These are phyloP conservation scores for Trididemnum nubilum DNA, from an alignment of 23 tunicate genomes.

Conservation along the genomic window DNA sequence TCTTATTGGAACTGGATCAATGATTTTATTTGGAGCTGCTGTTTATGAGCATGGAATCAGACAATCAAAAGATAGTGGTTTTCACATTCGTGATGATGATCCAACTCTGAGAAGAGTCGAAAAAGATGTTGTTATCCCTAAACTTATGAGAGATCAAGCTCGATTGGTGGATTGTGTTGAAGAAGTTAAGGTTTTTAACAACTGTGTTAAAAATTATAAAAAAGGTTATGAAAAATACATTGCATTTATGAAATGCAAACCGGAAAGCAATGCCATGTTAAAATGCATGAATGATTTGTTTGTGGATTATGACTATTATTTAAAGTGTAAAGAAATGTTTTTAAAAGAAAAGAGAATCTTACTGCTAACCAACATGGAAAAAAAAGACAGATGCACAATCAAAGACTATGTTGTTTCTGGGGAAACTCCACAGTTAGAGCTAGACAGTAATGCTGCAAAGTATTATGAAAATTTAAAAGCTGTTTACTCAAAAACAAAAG, in stretches of 20 bases:
- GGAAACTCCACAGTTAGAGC: neutral
- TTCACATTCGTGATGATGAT: slow-evolving; percentile 73
- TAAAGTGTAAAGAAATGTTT: slow-evolving; percentile 54
- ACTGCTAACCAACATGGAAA: slow-evolving; percentile 24
- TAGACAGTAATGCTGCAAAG: neutral
- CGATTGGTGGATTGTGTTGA: slow-evolving; percentile 44
- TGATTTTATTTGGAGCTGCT: slow-evolving; percentile 32
- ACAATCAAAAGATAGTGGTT: slow-evolving; percentile 39
- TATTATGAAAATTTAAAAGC: neutral
- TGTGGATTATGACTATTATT: slow-evolving; percentile 52
- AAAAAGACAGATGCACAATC: neutral
- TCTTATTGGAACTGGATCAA: slow-evolving; percentile 19
- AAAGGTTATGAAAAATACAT: slow-evolving; percentile 32
- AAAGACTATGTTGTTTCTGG: slow-evolving; percentile 10
- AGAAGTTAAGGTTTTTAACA: slow-evolving; percentile 41
- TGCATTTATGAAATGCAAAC: slow-evolving; percentile 53
- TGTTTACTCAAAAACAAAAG: neutral
- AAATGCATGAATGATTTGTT: slow-evolving; percentile 83
- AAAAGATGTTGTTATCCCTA: slow-evolving; percentile 86
- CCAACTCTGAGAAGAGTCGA: slow-evolving; percentile 72
- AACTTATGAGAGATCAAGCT: slow-evolving; percentile 69
- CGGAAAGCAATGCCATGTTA: slow-evolving; percentile 54
- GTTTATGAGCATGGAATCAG: slow-evolving; percentile 3
- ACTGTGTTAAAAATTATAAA: slow-evolving; percentile 40
- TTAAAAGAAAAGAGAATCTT: slow-evolving; percentile 59